phyloP scores from a whole-genome alignment of 1,140 invertebrate genomes.

The Drosophila ercepeae region DNA sequence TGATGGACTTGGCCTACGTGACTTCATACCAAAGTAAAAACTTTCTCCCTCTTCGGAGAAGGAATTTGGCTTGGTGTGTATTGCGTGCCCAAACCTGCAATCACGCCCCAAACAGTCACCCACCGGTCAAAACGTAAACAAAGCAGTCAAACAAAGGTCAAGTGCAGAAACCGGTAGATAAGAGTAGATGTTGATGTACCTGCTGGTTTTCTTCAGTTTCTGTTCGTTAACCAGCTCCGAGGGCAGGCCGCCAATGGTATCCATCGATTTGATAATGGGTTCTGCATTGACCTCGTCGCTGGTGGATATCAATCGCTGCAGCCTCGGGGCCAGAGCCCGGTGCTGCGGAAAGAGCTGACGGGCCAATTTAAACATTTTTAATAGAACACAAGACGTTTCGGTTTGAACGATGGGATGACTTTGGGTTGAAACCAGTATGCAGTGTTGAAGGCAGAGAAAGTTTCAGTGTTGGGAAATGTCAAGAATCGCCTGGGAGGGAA shows the following conservation, averaged over 20 bases:
- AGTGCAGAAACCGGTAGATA: constrained; percentile 48
- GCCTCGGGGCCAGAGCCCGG: constrained; percentile 28
- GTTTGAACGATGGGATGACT: constrained; percentile 6
- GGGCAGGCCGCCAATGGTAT: constrained; percentile 69
- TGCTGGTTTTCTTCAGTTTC: constrained; percentile 71
- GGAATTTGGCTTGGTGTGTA: not conserved
- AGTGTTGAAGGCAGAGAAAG: not conserved
- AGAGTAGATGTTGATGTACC: constrained; percentile 46
- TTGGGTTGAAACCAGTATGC: constrained; percentile 8
- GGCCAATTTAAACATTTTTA: constrained; percentile 60
- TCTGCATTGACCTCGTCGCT: constrained; percentile 61
- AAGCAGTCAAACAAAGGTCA: constrained; percentile 47
- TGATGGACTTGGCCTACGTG: constrained; percentile 40
- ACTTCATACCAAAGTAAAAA: constrained; percentile 46
- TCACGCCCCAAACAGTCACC: constrained; percentile 23
- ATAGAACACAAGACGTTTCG: not conserved
- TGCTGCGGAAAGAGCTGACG: constrained; percentile 57
- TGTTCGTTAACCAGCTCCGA: constrained; percentile 71
- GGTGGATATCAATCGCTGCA: constrained; percentile 60
- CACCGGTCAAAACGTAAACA: constrained; percentile 48
- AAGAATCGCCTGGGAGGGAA: no score
- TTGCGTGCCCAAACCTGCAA: not conserved
- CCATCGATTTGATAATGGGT: constrained; percentile 48
- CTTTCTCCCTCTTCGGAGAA: constrained; percentile 26
- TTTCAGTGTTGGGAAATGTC: not conserved